Base-by-base conservation (phyloP, 1,140 invertebrate genomes). In the Gonatopus flavifemur region DNA sequence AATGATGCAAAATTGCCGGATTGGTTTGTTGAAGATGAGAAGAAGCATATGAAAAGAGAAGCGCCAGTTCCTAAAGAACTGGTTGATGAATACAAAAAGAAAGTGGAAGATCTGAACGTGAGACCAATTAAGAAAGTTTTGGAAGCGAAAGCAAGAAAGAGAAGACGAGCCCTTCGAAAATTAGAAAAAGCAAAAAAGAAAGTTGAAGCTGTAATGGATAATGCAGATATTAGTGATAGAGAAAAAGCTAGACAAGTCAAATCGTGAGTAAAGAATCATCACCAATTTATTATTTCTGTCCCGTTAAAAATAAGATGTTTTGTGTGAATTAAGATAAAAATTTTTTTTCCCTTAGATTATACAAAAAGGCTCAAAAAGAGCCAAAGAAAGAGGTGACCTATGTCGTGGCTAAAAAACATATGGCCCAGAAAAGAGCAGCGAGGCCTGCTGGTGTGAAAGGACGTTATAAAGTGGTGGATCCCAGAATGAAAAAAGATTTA, bases 71-170 rank as follows among this genome's bases (percentile, higher is more conserved):
- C 92, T 22, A 87, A 90, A 76, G 87, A 87, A 68, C 69, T 89
- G 4, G 80, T 84, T 0, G 80, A 86, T 5, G 88, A 92, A 50
- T 91, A 91, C 59, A 83, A 85, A 48, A 87, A 87, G 49, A 82
- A 83, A 57, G 69, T 92, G 16, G 86, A 91, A 77, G 94, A 96
- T 55, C 85, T 99, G 4, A 95, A 99, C 78, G 89, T 88, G 0
- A 80, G 93, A 42, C 94, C 97, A 12, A 96, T 98, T 36, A 99
- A 98, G 76, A 99, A 99, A 82, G 91, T 99, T 0, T 87, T 96
- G 56, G 95, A 99, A 81, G 98, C 98, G 0, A 99, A 98, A 74
- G 93, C 94, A 0, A 86, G 98, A 36, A 99, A 98, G 81, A 97
- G 98, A 85, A 89, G 87, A 68, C 87, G 93, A 55, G 86, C 90